A percentile compares a stretch with the other conserved stretches of the same genome.
These are phyloP conservation scores for Ursus arctos DNA, from an alignment of 2,113 vertebrate species.

Conservation along the genomic window DNA sequence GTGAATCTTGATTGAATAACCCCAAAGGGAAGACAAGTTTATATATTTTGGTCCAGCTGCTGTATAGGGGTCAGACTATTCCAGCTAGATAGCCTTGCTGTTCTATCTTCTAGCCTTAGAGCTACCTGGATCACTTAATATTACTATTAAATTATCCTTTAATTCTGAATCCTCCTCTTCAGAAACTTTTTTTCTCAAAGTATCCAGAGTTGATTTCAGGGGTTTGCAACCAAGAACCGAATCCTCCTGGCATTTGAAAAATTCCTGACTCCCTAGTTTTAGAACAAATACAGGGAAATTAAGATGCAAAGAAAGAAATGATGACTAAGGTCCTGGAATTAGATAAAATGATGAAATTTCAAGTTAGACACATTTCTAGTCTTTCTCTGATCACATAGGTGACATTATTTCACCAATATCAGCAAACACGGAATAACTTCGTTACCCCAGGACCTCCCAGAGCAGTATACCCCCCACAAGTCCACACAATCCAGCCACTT, in stretches of 20 bases:
- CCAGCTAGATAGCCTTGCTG: neutral
- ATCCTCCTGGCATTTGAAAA: neutral
- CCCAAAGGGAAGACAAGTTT: neutral
- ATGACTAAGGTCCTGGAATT: neutral
- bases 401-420: neutral
- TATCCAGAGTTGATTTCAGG: neutral
- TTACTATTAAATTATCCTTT: neutral
- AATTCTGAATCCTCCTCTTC: neutral
- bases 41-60: neutral
- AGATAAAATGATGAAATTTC: neutral
- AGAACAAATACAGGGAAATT: neutral
- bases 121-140: neutral
- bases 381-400: neutral
- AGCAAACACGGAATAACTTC: neutral
- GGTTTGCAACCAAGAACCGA: neutral
- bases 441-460: neutral
- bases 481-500: neutral
- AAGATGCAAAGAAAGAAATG: neutral
- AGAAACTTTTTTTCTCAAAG: neutral
- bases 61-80: neutral
- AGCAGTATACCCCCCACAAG: neutral
- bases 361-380: neutral
- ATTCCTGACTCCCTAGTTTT: neutral
- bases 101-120: neutral
- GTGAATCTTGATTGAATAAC: neutral